Conservation (phyloP, 1,140 invertebrate species). For the Drosophila eugracilis region DNA sequence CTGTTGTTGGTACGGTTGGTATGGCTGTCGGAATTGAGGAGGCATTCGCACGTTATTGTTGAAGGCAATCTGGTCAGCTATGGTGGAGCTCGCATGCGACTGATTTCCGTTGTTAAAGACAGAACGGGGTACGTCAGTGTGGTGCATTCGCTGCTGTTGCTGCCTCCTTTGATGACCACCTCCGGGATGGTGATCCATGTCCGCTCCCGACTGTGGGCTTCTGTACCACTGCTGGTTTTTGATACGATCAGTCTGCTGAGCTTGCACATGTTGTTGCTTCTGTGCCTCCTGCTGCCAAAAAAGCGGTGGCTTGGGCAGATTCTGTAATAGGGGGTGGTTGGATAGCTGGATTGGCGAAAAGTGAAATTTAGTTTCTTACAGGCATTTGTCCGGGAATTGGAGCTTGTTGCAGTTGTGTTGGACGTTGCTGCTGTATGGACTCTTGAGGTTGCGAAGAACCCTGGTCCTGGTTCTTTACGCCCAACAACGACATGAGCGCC, state of each 20-base stretch:
- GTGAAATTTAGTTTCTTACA: background rate
- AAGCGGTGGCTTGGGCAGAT: conserved; percentile 60
- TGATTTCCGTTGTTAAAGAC: conserved; percentile 10
- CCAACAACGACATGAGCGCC: conserved; percentile 54
- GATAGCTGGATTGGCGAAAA: background rate
- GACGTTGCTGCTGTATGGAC: background rate
- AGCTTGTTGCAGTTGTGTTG: background rate
- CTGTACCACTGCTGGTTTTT: conserved; percentile 20
- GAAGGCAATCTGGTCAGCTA: background rate
- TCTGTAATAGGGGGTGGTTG: conserved; percentile 17
- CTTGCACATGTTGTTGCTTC: conserved; percentile 1
- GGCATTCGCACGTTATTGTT: conserved; percentile 2
- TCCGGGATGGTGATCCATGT: background rate
- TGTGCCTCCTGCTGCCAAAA: conserved; percentile 67
- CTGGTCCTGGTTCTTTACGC: conserved; percentile 35
- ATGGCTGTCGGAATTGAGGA: background rate
- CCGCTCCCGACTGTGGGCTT: background rate
- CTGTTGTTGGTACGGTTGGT: background rate
- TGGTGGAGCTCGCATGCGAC: background rate
- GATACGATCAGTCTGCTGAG: conserved; percentile 4
- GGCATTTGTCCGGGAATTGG: conserved; percentile 33
- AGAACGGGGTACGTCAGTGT: background rate
- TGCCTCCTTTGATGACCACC: background rate
- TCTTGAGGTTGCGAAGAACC: background rate
- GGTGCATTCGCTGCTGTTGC: background rate